Evolutionary conservation across 92 coral and sea anemone genomes (phyloP), one percentile per base, ranked within the genome.

Genomic region (Palythoa grandiflora): DNA sequence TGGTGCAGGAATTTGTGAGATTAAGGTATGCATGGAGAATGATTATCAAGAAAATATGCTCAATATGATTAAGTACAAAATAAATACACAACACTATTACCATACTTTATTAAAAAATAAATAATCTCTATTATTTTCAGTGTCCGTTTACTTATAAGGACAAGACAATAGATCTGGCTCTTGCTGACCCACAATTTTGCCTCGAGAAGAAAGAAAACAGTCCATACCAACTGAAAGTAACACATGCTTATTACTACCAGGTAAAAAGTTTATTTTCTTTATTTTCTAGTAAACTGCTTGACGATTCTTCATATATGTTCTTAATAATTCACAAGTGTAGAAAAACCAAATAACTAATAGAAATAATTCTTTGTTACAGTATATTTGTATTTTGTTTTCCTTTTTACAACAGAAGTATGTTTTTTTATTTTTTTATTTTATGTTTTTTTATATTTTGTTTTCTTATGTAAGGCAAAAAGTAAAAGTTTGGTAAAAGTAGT

Each of bases 1-100:
- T 80, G 91, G 91, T 28, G 79, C 78, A 55, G 91, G 91, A 77
- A 75, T 39, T 37, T 88, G 91, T 88, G 91, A 88, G 93, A 89
- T 85, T 44, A 44, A 44, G 48, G 48, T 44, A 44, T 1, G 48
- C 48, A 44, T 44, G 48, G 48, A 44, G 48, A 44, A 44, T 44
- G 48, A 44, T 44, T 44, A 1, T 44, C 48, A 6, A 44, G 48
- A 44, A 44, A 44, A 44, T 44, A 44, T 44, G 48, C 48, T 44
- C 48, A 44, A 1, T 44, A 44, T 44, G 48, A 44, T 44, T 44
- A 44, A 44, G 48, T 44, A 35, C 9, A 35, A 68, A 68, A 68
- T 16, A 68, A 68, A 68, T 68, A 68, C n/a, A 68, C n/a, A 68
- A 68, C 73, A 68, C 21, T 16, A 16, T 68, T 68, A 16, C 21